Percentiles rank a stretch among this genome's conserved stretches.
phyloP scores from a whole-genome alignment of 2,888 invertebrate genomes.

The Sphaerophoria taeniata region DNA sequence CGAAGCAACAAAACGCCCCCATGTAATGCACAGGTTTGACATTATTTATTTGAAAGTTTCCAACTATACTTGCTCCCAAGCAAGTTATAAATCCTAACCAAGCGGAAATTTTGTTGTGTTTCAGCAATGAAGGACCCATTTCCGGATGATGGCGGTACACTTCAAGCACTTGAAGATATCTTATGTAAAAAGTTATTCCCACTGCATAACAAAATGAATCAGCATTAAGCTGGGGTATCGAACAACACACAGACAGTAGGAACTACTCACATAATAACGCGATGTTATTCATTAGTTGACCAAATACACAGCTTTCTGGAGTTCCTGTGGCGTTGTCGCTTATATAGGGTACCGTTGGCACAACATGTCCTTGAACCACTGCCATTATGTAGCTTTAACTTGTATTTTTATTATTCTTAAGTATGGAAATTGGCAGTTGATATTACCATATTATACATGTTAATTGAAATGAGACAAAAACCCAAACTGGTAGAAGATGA shows the following conservation, averaged over 20 bases:
- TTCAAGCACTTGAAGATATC: slow-evolving; percentile 87
- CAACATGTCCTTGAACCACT: slow-evolving; percentile 86
- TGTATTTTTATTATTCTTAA: neutral
- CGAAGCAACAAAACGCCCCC: slow-evolving; percentile 90
- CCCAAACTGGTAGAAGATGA: slow-evolving; percentile 81
- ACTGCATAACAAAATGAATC: slow-evolving; percentile 83
- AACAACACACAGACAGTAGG: slow-evolving; percentile 33
- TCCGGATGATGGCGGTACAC: slow-evolving; percentile 81
- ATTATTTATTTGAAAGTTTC: slow-evolving; percentile 89
- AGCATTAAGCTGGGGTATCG: slow-evolving; percentile 17
- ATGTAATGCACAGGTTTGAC: slow-evolving; percentile 87
- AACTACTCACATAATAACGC: slow-evolving; percentile 86
- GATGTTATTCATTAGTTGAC: slow-evolving; percentile 88
- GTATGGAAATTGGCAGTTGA: neutral
- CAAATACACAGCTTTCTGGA: slow-evolving; percentile 92
- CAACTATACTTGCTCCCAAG: slow-evolving; percentile 88
- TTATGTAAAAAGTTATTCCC: slow-evolving; percentile 86
- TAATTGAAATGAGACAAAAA: slow-evolving; percentile 81
- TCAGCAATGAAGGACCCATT: slow-evolving; percentile 82
- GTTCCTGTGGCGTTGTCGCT: slow-evolving; percentile 89
- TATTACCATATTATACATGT: slow-evolving; percentile 82
- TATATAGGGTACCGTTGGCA: slow-evolving; percentile 88
- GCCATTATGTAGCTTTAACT: slow-evolving; percentile 86
- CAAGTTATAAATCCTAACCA: slow-evolving; percentile 86
- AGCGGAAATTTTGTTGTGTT: slow-evolving; percentile 85